phyloP scores from a whole-genome alignment of 2,797 vertebrate species.

The Heliangelus exortis region DNA sequence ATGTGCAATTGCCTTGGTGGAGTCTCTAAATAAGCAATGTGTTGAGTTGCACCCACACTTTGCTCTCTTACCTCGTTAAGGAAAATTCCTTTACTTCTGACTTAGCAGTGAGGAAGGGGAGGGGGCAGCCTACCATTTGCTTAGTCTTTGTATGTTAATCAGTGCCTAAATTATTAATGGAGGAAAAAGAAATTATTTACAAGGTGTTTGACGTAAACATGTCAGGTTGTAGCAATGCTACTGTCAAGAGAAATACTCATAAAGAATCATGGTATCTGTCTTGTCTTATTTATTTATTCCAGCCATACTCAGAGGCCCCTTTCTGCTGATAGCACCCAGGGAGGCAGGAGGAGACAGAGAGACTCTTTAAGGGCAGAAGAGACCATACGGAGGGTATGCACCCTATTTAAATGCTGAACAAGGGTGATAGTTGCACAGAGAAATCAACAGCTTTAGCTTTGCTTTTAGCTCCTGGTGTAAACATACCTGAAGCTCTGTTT shows the following conservation, averaged over 20 bases:
- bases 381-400: not conserved
- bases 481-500: conserved; percentile 97
- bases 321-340: conserved; percentile 7
- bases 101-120: not conserved
- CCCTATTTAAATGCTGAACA: not conserved
- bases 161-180: conserved; percentile 72
- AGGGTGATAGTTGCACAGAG: not conserved
- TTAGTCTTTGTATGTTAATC: conserved; percentile 76
- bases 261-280: conserved; percentile 64
- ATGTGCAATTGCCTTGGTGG: not conserved
- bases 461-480: conserved; percentile 11
- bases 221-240: conserved; percentile 51
- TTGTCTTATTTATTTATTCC: conserved; percentile 70
- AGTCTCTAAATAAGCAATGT: not conserved
- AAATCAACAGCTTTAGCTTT: conserved; percentile 14
- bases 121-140: conserved; percentile 47
- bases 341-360: not conserved
- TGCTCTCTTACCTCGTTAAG: not conserved
- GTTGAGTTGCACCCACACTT: not conserved
- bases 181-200: conserved; percentile 76
- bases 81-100: conserved; percentile 52
- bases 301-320: conserved; percentile 38
- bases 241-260: conserved; percentile 71
- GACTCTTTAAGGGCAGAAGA: conserved; percentile 8
- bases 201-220: conserved; percentile 64